phyloP scores from a whole-genome alignment of 2,113 vertebrate species.

The Thalassoma bifasciatum region DNA sequence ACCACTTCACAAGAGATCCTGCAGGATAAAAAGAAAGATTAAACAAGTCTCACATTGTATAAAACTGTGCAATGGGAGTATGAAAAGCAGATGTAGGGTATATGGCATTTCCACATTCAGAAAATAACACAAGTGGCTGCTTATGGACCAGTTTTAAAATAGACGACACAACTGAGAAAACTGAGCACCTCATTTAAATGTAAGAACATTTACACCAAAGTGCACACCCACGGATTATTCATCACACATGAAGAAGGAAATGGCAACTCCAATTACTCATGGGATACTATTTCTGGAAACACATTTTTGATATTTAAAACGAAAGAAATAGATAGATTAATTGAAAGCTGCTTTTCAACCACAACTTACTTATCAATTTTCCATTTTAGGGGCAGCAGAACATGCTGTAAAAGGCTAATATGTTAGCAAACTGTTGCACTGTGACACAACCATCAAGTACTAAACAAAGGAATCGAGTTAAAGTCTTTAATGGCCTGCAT shows the following conservation, averaged over 20 bases:
- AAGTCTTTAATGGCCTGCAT: too few species aligned
- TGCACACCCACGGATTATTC: neutral
- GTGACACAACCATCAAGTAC: neutral
- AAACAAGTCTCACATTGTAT: slow-evolving; percentile 28
- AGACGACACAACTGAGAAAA: neutral
- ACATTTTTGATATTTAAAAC: neutral
- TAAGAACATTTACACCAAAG: neutral
- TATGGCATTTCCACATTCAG: neutral
- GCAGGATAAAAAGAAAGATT: slow-evolving; percentile 49
- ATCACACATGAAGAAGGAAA: neutral
- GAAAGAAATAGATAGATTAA: neutral
- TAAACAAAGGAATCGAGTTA: neutral
- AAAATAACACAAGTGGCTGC: slow-evolving; percentile 1
- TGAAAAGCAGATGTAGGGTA: slow-evolving; percentile 10
- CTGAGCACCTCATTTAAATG: neutral
- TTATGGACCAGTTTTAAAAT: slow-evolving; percentile 4
- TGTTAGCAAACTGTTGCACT: neutral
- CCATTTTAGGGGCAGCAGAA: neutral
- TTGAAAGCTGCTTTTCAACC: neutral
- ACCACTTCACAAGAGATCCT: slow-evolving; percentile 28
- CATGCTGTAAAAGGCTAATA: too few species aligned
- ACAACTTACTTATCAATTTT: neutral
- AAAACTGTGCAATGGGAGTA: slow-evolving; percentile 7
- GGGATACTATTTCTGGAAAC: neutral
- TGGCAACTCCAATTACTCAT: neutral